phyloP scores from a whole-genome alignment of 2,888 invertebrate species.

The Melanostoma mellinum region DNA sequence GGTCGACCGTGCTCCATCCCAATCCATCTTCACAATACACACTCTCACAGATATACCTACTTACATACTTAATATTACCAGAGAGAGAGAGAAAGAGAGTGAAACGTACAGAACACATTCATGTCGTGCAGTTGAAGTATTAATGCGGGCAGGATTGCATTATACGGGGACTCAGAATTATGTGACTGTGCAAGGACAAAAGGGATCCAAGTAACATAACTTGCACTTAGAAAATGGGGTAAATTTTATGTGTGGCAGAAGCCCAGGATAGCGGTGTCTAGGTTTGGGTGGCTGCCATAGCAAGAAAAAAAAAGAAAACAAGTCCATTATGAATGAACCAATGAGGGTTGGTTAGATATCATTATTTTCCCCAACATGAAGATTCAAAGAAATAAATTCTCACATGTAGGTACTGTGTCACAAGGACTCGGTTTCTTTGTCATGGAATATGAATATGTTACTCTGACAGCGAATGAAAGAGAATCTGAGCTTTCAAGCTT shows the following conservation, averaged over 20 bases:
- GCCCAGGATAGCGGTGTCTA: conserved; percentile 38
- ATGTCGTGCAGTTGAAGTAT: conserved; percentile 37
- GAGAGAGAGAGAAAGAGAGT: background rate
- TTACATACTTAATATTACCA: background rate
- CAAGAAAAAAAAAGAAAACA: background rate
- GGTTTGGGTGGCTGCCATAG: conserved; percentile 6
- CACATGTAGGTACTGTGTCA: conserved; percentile 31
- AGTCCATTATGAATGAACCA: conserved; percentile 43
- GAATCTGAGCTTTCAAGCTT: conserved; percentile 24
- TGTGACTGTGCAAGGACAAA: conserved; percentile 71
- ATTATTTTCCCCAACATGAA: conserved; percentile 47
- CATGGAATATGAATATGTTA: background rate
- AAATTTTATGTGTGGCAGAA: conserved; percentile 52
- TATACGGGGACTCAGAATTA: conserved; percentile 57
- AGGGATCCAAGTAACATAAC: conserved; percentile 69
- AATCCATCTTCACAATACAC: conserved; percentile 4
- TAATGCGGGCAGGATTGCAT: conserved; percentile 59
- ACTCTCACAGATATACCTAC: background rate
- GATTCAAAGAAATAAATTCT: conserved; percentile 32
- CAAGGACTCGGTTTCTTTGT: conserved; percentile 41
- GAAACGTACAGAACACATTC: conserved; percentile 2
- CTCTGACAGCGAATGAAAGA: conserved; percentile 39
- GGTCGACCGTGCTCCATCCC: conserved; percentile 23
- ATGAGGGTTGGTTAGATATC: conserved; percentile 20
- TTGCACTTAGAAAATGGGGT: conserved; percentile 70